Percentiles rank a stretch among this genome's conserved stretches.
These are phyloP conservation scores for Nasonovia ribisnigri DNA, from an alignment of 2,888 invertebrate species.

Conservation along the genomic window DNA sequence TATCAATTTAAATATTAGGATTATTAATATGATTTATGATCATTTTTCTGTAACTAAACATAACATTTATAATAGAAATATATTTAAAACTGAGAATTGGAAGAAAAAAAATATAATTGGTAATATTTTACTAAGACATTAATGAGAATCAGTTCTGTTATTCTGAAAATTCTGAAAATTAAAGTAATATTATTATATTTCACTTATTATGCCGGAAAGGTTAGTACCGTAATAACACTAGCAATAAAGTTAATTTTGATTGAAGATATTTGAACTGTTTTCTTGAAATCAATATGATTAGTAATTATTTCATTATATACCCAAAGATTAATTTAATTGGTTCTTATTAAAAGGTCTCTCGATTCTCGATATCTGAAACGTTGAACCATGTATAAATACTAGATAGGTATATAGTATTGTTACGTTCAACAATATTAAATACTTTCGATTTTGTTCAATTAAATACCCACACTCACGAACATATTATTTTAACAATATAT, in stretches of 20 bases:
- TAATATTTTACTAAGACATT: neutral
- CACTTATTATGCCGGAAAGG: neutral
- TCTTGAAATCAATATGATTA: neutral
- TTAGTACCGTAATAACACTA: neutral
- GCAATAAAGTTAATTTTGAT: neutral
- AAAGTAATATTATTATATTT: neutral
- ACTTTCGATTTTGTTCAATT: neutral
- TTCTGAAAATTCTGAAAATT: neutral
- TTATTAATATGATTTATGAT: neutral
- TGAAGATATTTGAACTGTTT: constrained; percentile 1
- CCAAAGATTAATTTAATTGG: neutral
- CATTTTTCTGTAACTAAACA: neutral
- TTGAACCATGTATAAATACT: neutral
- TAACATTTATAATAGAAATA: neutral
- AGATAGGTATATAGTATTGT: neutral
- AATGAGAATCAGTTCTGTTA: neutral
- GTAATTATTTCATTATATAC: neutral
- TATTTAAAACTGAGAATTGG: neutral
- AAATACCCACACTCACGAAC: neutral
- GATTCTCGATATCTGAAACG: neutral
- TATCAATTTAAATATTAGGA: neutral
- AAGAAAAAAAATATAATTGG: neutral
- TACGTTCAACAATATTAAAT: neutral
- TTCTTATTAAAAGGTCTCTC: neutral
- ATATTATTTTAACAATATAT: neutral